phyloP scores from a whole-genome alignment of 2,797 vertebrate species.

The Enteromius thamalakanensis region DNA sequence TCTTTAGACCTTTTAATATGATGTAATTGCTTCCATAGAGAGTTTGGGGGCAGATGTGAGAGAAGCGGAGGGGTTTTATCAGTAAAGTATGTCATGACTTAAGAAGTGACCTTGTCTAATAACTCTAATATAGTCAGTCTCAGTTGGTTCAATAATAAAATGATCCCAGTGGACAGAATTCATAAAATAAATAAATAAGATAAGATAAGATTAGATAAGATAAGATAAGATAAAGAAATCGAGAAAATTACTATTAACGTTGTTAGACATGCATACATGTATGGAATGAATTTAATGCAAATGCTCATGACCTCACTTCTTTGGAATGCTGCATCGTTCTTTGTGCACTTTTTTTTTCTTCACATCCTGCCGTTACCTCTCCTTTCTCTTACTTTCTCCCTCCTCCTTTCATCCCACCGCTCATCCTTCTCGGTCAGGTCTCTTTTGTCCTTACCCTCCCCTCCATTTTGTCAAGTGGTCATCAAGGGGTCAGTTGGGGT shows the following conservation, averaged over 20 bases:
- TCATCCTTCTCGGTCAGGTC: slow-evolving; percentile 65
- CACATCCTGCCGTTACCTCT: slow-evolving; percentile 60
- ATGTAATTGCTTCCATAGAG: slow-evolving; percentile 62
- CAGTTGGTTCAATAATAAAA: slow-evolving; percentile 43
- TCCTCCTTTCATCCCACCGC: slow-evolving; percentile 49
- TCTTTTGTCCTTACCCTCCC: slow-evolving; percentile 69
- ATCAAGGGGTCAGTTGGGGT: slow-evolving; percentile 86
- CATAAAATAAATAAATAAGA: background rate
- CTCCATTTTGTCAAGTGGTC: slow-evolving; percentile 75
- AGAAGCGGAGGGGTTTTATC: slow-evolving; percentile 54
- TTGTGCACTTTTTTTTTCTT: slow-evolving; percentile 42
- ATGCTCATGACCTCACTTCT: slow-evolving; percentile 45
- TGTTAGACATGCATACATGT: background rate
- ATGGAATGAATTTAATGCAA: slow-evolving; percentile 13
- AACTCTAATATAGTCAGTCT: slow-evolving; percentile 49
- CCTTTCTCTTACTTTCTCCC: slow-evolving; percentile 45
- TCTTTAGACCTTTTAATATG: slow-evolving; percentile 62
- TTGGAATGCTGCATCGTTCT: slow-evolving; percentile 13
- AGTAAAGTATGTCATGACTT: slow-evolving; percentile 55
- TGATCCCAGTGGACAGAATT: slow-evolving; percentile 14
- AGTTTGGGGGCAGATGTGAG: slow-evolving; percentile 57
- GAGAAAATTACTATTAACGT: background rate
- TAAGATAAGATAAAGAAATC: background rate
- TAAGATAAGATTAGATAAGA: background rate
- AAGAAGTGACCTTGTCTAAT: slow-evolving; percentile 58